phyloP scores from a whole-genome alignment of 2,888 invertebrate genomes.

The Pristionchus exspectatus region DNA sequence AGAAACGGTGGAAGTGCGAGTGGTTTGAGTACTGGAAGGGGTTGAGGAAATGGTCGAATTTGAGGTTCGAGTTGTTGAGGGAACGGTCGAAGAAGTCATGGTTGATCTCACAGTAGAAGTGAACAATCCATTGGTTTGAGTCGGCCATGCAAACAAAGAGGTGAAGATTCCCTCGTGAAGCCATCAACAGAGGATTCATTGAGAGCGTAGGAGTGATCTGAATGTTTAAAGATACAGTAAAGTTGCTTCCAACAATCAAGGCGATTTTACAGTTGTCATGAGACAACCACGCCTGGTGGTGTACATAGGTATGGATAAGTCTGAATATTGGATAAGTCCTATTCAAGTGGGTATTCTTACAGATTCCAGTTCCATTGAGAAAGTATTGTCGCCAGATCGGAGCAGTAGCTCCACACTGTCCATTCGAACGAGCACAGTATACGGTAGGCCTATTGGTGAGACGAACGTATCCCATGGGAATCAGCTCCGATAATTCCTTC shows the following conservation, averaged over 20 bases:
- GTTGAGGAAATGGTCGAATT: background rate
- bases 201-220: slow-evolving; percentile 36
- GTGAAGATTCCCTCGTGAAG: background rate
- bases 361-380: slow-evolving; percentile 33
- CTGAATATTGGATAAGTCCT: too few species aligned
- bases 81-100: background rate
- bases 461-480: slow-evolving; percentile 10
- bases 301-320: too few species aligned
- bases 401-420: slow-evolving; percentile 41
- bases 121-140: background rate
- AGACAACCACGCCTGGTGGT: too few species aligned
- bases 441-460: background rate
- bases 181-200: slow-evolving; percentile 27
- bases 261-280: too few species aligned
- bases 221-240: background rate
- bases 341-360: background rate
- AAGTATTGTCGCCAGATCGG: slow-evolving; percentile 47
- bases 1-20: background rate
- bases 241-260: too few species aligned
- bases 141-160: slow-evolving; percentile 20
- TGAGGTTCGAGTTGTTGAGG: background rate
- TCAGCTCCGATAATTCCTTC: slow-evolving; percentile 20
- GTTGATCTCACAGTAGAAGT: background rate
- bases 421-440: background rate
- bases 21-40: background rate